Conservation (phyloP, 2,113 vertebrate species). For the Piprites chloris region DNA sequence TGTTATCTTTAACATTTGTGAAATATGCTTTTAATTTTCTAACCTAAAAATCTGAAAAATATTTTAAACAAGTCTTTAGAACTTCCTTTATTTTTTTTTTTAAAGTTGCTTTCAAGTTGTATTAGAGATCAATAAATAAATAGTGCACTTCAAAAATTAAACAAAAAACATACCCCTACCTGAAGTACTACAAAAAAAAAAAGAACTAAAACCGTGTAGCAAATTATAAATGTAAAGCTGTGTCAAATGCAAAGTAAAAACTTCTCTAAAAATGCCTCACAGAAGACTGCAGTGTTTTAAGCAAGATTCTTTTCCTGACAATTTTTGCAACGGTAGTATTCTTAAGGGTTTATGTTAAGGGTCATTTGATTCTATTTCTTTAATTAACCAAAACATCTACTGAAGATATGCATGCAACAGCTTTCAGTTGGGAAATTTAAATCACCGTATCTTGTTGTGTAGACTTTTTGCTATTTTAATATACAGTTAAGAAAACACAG, state of each 20-base stretch:
- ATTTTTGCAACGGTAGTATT: background rate
- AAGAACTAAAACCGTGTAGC: background rate
- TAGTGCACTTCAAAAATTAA: background rate
- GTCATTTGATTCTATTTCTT: constrained; percentile 1
- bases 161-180: background rate
- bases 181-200: background rate
- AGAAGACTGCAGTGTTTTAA: background rate
- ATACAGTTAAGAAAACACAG: background rate
- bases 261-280: background rate
- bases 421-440: background rate
- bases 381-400: background rate
- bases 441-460: background rate
- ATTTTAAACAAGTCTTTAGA: background rate
- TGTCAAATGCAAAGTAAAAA: background rate
- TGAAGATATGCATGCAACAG: background rate
- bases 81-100: background rate
- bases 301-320: background rate
- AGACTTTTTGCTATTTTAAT: background rate
- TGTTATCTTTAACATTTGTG: background rate
- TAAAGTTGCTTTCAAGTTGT: background rate
- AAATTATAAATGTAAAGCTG: background rate
- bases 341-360: background rate
- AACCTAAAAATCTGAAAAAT: background rate
- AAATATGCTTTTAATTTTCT: background rate
- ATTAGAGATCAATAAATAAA: constrained; percentile 4